A percentile compares a stretch with the other conserved stretches of the same genome.
Evolutionary conservation across 2,113 vertebrate genomes (phyloP).

Genomic region (Pogona vitticeps): DNA sequence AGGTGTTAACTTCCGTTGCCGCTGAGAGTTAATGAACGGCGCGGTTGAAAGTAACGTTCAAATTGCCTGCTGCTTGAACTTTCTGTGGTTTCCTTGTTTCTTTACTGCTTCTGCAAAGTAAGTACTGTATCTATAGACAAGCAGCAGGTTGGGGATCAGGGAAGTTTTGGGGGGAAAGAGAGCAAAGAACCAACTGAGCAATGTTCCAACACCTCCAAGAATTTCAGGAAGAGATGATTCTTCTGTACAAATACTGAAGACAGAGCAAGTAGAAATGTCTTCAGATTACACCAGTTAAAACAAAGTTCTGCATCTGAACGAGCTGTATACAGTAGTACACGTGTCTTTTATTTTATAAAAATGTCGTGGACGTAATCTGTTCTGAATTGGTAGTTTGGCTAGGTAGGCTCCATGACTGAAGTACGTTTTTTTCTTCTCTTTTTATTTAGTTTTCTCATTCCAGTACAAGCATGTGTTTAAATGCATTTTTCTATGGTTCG

Average conservation of each 20-base stretch:
- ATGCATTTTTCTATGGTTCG: too few relatives aligned
- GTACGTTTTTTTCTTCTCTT: too few relatives aligned
- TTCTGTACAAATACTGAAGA: not conserved
- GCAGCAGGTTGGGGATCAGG: too few relatives aligned
- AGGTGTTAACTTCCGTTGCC: not conserved
- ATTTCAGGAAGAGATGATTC: not conserved
- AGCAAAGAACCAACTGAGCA: too few relatives aligned
- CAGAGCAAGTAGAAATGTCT: not conserved
- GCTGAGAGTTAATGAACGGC: not conserved
- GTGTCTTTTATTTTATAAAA: not conserved
- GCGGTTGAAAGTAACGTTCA: not conserved
- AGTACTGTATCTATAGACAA: not conserved
- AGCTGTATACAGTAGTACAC: too few relatives aligned
- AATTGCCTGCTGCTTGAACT: too few relatives aligned
- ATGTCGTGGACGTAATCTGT: not conserved
- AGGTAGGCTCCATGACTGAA: not conserved
- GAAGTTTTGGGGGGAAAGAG: too few relatives aligned
- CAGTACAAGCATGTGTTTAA: too few relatives aligned
- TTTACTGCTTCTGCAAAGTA: not conserved
- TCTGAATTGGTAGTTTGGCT: not conserved
- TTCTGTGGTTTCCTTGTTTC: not conserved
- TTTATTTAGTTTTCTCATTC: too few relatives aligned
- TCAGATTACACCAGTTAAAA: not conserved
- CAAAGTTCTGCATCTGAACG: not conserved
- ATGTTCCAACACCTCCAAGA: not conserved